These are phyloP conservation scores for Sebastiscus tertius DNA, from an alignment of 2,797 vertebrate species.

Conservation along the genomic window DNA sequence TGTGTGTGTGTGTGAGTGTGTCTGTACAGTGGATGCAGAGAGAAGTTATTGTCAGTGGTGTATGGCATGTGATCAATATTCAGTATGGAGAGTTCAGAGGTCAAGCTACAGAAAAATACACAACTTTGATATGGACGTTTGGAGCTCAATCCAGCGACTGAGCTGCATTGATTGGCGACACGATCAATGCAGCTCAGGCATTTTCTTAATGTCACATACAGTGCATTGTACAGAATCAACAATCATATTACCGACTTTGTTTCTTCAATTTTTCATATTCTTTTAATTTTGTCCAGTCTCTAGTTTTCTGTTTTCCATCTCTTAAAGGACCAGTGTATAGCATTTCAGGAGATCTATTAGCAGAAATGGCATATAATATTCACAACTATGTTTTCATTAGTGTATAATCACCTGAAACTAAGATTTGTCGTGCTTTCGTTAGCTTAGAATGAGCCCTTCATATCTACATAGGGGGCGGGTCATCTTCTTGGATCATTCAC, in stretches of 20 bases:
- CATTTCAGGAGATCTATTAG: no score
- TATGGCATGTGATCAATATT: slow-evolving; percentile 59
- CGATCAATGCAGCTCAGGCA: background rate
- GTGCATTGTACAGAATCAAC: background rate
- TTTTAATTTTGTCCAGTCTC: no score
- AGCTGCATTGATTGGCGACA: background rate
- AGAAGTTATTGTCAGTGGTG: slow-evolving; percentile 44
- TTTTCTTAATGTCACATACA: slow-evolving; percentile 54
- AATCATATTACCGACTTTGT: background rate
- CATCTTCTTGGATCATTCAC: no score
- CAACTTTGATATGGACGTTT: slow-evolving; percentile 34
- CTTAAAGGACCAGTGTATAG: no score
- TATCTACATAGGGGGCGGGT: no score
- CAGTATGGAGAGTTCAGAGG: slow-evolving; percentile 45
- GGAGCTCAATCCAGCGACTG: slow-evolving; percentile 21
- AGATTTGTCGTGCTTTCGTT: no score
- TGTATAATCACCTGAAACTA: no score
- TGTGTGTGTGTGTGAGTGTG: background rate
- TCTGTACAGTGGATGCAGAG: slow-evolving; percentile 6
- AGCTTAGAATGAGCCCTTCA: no score
- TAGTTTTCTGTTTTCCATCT: no score
- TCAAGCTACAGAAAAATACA: slow-evolving; percentile 14
- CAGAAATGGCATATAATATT: no score
- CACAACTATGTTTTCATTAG: no score
- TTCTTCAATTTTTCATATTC: background rate